Evolutionary conservation across 1,140 invertebrate genomes (phyloP), one percentile per base, ranked within the genome.

Genomic region (Micrasema longulum): DNA sequence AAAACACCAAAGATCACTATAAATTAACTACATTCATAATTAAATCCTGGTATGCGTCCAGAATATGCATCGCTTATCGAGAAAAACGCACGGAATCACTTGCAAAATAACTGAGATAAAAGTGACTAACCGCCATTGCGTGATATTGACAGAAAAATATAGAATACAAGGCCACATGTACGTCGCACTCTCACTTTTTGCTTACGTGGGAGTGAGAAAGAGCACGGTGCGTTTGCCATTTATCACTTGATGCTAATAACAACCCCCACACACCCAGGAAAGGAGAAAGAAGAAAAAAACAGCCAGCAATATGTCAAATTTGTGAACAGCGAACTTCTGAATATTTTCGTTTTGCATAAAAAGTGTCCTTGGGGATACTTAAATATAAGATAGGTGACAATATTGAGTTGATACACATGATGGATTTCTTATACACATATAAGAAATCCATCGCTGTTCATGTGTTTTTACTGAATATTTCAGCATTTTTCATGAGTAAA

Each of bases 41-140:
- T 35, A 67, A 36, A 67, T 36, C 20, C 22, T 5, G 18, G 23
- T n/a, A 23, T 52, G 35, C 38, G 20, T 22, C 45, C 52, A 12
- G 23, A 69, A 62, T 60, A 48, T 53, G 38, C 67, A 69, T 69
- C 53, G 45, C 67, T 69, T 48, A 69, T 69, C 52, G 22, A 41
- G 50, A 69, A 35, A 69, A 62, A 60, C 53, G 67, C 14, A 38
- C 11, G 18, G 38, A 69, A 53, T 60, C 55, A 35, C 67, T 68
- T 23, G 41, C 43, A 45, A 62, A 69, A 69, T 38, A 57, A 57
- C 55, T 60, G 52, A 55, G 53, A 62, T 62, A 60, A 47, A 14
- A 60, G 55, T 69, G 67, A 69, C 67, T 69, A 69, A 69, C 67
- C 67, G 67, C 67, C 67, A 69, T 69, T 69, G 67, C 67, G 67